Conservation (phyloP, 2,113 vertebrate genomes). For the Uria lomvia region DNA sequence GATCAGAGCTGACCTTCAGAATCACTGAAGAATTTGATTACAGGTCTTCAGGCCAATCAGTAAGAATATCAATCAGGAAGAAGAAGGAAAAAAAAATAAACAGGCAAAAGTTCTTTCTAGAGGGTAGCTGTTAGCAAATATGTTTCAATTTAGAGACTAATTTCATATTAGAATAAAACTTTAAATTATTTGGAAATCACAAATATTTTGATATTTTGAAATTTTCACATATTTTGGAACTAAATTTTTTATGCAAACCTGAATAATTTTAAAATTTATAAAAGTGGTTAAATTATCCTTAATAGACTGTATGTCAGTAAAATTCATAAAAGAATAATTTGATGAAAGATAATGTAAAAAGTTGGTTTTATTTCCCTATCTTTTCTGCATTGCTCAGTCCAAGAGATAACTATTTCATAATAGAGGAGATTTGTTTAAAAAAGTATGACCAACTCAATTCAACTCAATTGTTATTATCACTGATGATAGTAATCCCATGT, state of each 20-base stretch:
- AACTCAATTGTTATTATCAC: background rate
- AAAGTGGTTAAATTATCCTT: background rate
- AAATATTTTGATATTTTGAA: background rate
- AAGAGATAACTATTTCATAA: background rate
- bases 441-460: background rate
- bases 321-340: background rate
- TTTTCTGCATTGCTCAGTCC: background rate
- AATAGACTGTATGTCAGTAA: background rate
- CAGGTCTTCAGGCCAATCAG: background rate
- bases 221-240: background rate
- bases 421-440: background rate
- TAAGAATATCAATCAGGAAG: background rate
- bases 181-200: background rate
- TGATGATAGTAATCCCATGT: background rate
- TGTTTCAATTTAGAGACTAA: background rate
- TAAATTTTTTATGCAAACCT: background rate
- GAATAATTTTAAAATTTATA: background rate
- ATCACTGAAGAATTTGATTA: background rate
- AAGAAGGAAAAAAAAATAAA: background rate
- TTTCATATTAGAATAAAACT: background rate
- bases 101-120: background rate
- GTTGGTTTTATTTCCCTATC: background rate
- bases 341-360: background rate
- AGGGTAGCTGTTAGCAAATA: background rate
- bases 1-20: background rate